Percentiles rank a stretch among this genome's conserved stretches.
phyloP scores from a whole-genome alignment of 2,888 invertebrate species.

The Cheilosia vernalis region DNA sequence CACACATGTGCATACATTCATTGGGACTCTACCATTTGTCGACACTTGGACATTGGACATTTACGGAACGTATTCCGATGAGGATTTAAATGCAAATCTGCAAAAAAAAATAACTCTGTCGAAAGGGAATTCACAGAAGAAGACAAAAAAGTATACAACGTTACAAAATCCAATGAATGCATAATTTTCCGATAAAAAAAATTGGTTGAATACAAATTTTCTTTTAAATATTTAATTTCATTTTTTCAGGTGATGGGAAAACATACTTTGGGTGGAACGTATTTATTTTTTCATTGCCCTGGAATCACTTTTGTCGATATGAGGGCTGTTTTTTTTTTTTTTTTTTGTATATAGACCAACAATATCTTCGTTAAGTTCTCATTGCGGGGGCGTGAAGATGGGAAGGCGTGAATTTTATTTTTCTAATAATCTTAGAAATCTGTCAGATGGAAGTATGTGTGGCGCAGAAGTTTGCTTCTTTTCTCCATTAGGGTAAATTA shows the following conservation, averaged over 20 bases:
- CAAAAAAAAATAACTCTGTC: slow-evolving; percentile 53
- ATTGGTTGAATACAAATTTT: slow-evolving; percentile 70
- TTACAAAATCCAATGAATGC: slow-evolving; percentile 60
- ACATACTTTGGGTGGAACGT: slow-evolving; percentile 2
- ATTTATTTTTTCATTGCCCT: slow-evolving; percentile 12
- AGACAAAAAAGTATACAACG: slow-evolving; percentile 1
- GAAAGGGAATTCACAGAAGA: slow-evolving; percentile 21
- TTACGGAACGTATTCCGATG: slow-evolving; percentile 54
- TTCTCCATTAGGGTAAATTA: slow-evolving; percentile 37
- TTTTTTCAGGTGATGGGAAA: slow-evolving; percentile 49
- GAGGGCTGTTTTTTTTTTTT: not conserved
- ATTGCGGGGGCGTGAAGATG: not conserved
- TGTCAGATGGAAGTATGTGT: not conserved
- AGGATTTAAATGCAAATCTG: slow-evolving; percentile 74
- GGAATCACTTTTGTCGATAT: slow-evolving; percentile 49
- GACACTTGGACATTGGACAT: slow-evolving; percentile 20
- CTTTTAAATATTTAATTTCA: slow-evolving; percentile 72
- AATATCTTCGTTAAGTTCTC: slow-evolving; percentile 48
- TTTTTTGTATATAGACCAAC: not conserved
- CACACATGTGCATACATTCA: slow-evolving; percentile 37
- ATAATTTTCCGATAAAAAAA: slow-evolving; percentile 69
- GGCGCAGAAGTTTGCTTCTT: not conserved
- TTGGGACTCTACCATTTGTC: slow-evolving; percentile 47
- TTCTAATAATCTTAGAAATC: slow-evolving; percentile 16
- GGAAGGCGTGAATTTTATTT: slow-evolving; percentile 10